Percentiles rank a stretch among this genome's conserved stretches.
These are phyloP conservation scores for Gorsachius magnificus DNA, from an alignment of 2,797 vertebrate genomes.

Conservation along the genomic window DNA sequence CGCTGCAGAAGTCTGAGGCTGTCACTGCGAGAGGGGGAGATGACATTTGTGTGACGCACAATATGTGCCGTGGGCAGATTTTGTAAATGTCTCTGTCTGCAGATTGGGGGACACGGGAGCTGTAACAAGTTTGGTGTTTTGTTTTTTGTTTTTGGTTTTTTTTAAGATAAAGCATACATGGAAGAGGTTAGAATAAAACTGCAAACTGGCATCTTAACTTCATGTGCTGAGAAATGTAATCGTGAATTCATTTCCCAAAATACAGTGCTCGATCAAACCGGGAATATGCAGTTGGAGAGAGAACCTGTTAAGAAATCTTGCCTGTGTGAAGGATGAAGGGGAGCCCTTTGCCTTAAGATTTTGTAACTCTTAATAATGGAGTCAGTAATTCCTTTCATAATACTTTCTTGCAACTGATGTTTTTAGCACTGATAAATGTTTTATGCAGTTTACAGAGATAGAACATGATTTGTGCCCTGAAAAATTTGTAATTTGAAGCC, in stretches of 20 bases:
- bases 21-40: neutral
- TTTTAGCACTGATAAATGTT: neutral
- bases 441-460: neutral
- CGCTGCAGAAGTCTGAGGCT: neutral
- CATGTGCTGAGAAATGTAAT: neutral
- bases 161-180: neutral
- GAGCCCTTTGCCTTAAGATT: neutral
- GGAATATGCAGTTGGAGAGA: neutral
- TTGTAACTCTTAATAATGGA: neutral
- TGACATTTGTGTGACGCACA: conserved; percentile 35
- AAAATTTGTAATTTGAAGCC: neutral
- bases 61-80: conserved; percentile 20
- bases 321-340: neutral
- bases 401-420: neutral
- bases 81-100: conserved; percentile 30
- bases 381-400: neutral
- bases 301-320: neutral
- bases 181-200: neutral
- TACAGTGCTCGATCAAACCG: fast-evolving
- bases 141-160: neutral
- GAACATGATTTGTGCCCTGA: neutral
- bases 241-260: neutral
- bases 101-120: neutral
- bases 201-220: neutral
- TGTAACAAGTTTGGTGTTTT: neutral